Base-by-base conservation (phyloP, 2,797 vertebrate genomes). In the Lepilemur septentrionalis region DNA sequence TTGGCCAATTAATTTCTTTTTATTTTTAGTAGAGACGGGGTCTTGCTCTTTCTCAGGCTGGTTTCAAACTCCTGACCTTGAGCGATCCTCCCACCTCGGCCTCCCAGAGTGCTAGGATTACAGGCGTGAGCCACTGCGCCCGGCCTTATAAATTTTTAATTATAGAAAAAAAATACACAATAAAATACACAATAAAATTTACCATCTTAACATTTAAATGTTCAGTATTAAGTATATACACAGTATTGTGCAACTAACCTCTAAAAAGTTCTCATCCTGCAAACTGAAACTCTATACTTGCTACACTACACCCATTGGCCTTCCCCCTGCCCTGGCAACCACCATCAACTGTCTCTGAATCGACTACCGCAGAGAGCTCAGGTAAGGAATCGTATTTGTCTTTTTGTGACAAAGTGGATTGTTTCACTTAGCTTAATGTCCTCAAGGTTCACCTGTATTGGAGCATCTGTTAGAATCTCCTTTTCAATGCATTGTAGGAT, bases 381-480 rank as follows among this genome's bases (percentile, higher is more conserved):
- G 1, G 2, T 12, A 22, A 2, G 7, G 5, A 0, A 0, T 6
- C 30, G 28, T 18, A 25, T 52, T 25, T 69, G 13, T 95, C 72
- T 46, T 13, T 48, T 41, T 80, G 5, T 23, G 43, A 69, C 13
- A 3, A 3, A 57, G 22, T 38, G 57, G 13, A 14, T 50, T 69
- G 38, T 75, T 75, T 88, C 28, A 14, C 28, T 43, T 35, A 55
- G n/a, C 80, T 4, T 5, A 73, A 20, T 63, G 65, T 48, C 59
- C 81, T 57, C 4, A 32, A 22, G 43, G 0, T 43, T 55, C 38
- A 43, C 41, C 41, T 30, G 3, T 4, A 20, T 20, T 55, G 46
- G 18, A 72, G 76, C 8, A n/a, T 5, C 25, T 14, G 25, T 55
- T 35, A 63, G 38, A n/a, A 85, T 67, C 67, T 89, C 23, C 86